A percentile compares a stretch with the other conserved stretches of the same genome.
These are phyloP conservation scores for Sarcophaga bullata DNA, from an alignment of 1,140 invertebrate genomes.

Conservation along the genomic window DNA sequence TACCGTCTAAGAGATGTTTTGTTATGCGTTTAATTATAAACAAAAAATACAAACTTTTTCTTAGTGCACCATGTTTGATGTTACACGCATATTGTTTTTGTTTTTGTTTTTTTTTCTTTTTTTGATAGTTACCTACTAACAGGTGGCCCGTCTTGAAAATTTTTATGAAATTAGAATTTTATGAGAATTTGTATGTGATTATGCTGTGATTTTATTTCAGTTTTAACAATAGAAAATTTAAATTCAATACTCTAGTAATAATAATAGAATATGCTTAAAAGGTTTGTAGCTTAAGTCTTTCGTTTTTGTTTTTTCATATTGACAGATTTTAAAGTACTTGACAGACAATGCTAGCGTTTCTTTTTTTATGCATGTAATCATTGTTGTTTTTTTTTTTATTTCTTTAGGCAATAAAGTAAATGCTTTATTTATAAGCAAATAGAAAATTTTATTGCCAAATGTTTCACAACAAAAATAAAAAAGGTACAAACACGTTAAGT, in stretches of 20 bases:
- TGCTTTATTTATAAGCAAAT: no score
- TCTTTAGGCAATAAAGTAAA: no score
- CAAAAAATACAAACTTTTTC: neutral
- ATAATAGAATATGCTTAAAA: neutral
- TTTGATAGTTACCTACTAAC: neutral
- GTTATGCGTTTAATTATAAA: constrained; percentile 11
- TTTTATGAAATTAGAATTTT: neutral
- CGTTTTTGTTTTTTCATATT: neutral
- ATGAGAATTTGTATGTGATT: neutral
- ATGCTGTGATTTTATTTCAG: neutral
- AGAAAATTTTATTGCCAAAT: no score
- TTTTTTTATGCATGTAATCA: no score
- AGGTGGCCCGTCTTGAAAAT: neutral
- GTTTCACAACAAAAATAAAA: no score
- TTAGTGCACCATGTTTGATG: neutral
- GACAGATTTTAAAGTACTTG: no score
- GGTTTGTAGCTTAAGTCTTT: constrained; percentile 18
- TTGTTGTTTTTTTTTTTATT: no score
- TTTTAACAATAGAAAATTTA: constrained; percentile 8
- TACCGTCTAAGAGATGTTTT: neutral
- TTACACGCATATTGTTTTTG: neutral
- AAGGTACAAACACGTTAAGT: no score
- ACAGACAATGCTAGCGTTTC: no score
- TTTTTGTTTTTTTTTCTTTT: no score
- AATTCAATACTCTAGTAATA: neutral